Base-by-base conservation (phyloP, 1,140 invertebrate species). In the Armadillidium nasatum region DNA sequence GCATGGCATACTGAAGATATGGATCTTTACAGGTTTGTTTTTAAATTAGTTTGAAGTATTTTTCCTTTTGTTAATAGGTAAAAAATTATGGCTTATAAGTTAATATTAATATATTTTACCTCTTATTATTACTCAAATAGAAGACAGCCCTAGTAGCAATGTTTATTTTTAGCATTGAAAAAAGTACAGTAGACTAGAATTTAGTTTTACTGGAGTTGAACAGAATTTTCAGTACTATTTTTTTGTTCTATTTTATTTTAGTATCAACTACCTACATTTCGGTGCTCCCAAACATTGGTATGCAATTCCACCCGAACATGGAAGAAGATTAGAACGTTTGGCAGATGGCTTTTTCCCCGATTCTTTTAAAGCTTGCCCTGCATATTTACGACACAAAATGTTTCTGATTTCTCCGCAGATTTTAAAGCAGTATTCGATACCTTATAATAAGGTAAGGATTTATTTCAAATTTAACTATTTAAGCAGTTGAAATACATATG, bases 1-100 rank as follows among this genome's bases (percentile, higher is more conserved):
- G 94, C 96, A 0, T 99, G 97, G 97, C 97, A 99, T 83, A 98
- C 96, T 0, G 98, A 99, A 86, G 98, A 99, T 82, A 98, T 99
- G 96, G 97, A 99, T 86, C 86, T 99, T 0, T 99, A 99, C 85
- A 82, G 80, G 80, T 81, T 68, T 11, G 50, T 43, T 3, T 33
- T 33, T 1, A 33, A 33, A 33, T 33, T 33, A 33, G 33, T 33
- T 33, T 33, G 33, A 6, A 33, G 33, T 33, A 33, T 33, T 33
- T 33, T 33, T 33, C 2, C 33, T 33, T 33, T 33, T 33, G 33
- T 33, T 33, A 3, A 3, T 33, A 33, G n/a, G 1, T 6, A 3
- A 33, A 33, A 33, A 33, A 6, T 33, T 33, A 33, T 33, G 33
- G 33, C 33, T 33, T 33, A 3, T 1, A 3, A 33, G 6, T 33